phyloP scores from a whole-genome alignment of 2,888 invertebrate species.

The Pristionchus mayeri region DNA sequence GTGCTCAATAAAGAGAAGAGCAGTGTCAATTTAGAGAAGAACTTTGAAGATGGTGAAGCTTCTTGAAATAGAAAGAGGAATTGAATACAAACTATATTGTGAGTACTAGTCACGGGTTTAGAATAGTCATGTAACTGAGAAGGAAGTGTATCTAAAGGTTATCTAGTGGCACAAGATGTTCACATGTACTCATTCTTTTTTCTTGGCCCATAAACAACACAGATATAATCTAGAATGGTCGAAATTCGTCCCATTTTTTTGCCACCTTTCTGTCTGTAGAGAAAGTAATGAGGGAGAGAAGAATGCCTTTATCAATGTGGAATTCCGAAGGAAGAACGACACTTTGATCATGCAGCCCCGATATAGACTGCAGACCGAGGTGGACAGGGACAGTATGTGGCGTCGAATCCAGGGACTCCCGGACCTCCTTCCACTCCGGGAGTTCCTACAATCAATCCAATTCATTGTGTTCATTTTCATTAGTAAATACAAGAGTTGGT shows the following conservation, averaged over 20 bases:
- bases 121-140: too few relatives aligned
- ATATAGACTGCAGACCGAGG: slow-evolving; percentile 1
- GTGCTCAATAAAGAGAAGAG: background rate
- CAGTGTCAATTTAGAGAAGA: background rate
- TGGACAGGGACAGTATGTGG: slow-evolving; percentile 7
- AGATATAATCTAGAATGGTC: background rate
- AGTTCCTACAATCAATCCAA: background rate
- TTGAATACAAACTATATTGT: background rate
- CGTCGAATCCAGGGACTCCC: slow-evolving; percentile 15
- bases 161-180: background rate
- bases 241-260: slow-evolving; percentile 13
- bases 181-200: background rate
- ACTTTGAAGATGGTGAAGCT: background rate
- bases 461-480: too few relatives aligned
- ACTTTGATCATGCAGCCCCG: background rate
- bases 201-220: background rate
- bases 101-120: background rate
- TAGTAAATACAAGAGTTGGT: too few relatives aligned
- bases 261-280: background rate
- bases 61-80: background rate
- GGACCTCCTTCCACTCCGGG: background rate
- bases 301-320: background rate
- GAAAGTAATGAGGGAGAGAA: background rate
- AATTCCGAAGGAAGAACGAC: background rate
- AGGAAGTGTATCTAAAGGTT: too few relatives aligned